A percentile compares a stretch with the other conserved stretches of the same genome.
phyloP scores from a whole-genome alignment of 2,797 vertebrate genomes.

The Morelia viridis region DNA sequence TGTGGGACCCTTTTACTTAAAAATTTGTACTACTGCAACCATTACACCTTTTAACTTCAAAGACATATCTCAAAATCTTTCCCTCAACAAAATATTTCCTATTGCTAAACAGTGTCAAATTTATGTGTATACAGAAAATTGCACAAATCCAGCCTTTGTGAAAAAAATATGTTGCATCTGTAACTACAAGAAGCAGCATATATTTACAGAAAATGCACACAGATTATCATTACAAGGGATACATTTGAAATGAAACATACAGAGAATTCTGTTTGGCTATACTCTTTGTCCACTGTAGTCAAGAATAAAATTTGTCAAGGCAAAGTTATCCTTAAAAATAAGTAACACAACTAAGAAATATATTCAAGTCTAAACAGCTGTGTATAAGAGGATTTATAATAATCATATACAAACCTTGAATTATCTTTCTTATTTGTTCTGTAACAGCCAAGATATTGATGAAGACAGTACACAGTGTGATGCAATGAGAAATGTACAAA shows the following conservation, averaged over 20 bases:
- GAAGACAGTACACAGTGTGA: neutral
- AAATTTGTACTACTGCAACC: neutral
- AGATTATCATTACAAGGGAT: neutral
- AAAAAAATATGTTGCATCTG: neutral
- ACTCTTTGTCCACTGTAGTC: neutral
- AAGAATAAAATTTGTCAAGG: neutral
- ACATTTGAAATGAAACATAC: neutral
- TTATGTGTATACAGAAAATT: neutral
- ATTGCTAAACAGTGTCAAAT: neutral
- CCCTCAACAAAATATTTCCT: too few relatives aligned
- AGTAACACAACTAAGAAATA: neutral
- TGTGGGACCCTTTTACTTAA: neutral
- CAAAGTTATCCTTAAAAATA: neutral
- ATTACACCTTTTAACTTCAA: neutral
- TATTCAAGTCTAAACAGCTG: neutral
- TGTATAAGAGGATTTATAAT: neutral
- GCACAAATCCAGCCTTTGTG: neutral
- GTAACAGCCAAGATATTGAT: fast-evolving
- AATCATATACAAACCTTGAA: neutral
- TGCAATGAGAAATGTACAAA: fast-evolving
- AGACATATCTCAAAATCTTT: neutral
- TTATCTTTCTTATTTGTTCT: neutral
- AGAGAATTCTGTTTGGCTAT: neutral
- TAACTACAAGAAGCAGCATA: neutral
- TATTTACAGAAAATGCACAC: neutral